Evolutionary conservation across 2,888 invertebrate genomes (phyloP).

Genomic region (Pollenia labialis): DNA sequence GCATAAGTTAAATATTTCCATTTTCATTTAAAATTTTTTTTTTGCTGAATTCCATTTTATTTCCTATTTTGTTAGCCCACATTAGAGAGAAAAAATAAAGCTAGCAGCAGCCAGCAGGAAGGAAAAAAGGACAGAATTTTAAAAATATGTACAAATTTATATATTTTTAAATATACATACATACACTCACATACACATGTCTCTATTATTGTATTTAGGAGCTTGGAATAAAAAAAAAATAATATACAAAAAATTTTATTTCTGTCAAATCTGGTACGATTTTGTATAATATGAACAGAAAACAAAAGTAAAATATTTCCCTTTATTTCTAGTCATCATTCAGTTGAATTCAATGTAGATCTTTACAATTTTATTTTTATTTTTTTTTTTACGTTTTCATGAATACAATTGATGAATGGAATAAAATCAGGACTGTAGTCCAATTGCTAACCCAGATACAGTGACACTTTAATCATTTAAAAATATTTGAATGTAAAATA

Average conservation of each 20-base stretch:
- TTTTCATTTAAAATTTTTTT: slow-evolving; percentile 19
- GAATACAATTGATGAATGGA: background rate
- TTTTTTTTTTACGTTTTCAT: background rate
- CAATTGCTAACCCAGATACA: too few relatives aligned
- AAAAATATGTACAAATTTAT: background rate
- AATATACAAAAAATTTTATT: background rate
- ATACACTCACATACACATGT: background rate
- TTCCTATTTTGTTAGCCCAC: slow-evolving; percentile 17
- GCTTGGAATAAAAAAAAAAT: background rate
- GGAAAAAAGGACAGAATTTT: slow-evolving; percentile 1
- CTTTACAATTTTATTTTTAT: slow-evolving; percentile 30
- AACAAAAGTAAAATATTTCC: background rate
- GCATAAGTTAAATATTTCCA: slow-evolving; percentile 61
- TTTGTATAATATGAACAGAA: too few relatives aligned
- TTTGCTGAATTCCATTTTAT: background rate
- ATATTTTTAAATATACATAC: background rate
- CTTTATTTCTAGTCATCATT: slow-evolving; percentile 31
- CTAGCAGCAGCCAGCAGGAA: background rate
- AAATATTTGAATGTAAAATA: too few relatives aligned
- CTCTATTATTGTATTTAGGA: background rate
- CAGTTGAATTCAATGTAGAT: slow-evolving; percentile 28
- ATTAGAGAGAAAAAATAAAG: background rate
- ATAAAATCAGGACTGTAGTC: too few relatives aligned
- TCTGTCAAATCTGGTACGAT: background rate
- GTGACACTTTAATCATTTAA: too few relatives aligned